phyloP scores from a whole-genome alignment of 2,797 vertebrate genomes.

The Manis javanica region DNA sequence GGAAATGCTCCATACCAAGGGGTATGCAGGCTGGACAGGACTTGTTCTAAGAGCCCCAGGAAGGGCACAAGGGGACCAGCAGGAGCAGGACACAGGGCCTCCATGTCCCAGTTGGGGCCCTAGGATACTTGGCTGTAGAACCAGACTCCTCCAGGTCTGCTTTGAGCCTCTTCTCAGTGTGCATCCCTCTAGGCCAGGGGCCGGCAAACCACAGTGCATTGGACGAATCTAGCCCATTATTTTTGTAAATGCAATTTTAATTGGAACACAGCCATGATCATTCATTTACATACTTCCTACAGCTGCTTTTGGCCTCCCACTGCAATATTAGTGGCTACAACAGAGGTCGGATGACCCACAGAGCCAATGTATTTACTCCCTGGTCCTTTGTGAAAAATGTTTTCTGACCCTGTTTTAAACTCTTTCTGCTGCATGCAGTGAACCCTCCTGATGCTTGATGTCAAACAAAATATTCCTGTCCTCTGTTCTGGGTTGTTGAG shows the following conservation, averaged over 20 bases:
- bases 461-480: not conserved
- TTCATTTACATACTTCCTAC: not conserved
- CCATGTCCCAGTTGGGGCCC: not conserved
- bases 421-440: not conserved
- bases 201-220: not conserved
- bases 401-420: not conserved
- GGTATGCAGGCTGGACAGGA: fast-evolving
- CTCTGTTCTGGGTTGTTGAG: not conserved
- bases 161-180: fast-evolving
- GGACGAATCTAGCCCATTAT: not conserved
- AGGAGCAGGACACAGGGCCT: too few relatives aligned
- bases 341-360: not conserved
- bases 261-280: not conserved
- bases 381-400: not conserved
- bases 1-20: not conserved
- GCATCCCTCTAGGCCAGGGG: not conserved
- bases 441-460: not conserved
- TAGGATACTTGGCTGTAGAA: not conserved
- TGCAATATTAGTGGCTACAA: not conserved
- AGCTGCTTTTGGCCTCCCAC: not conserved
- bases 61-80: not conserved
- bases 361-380: not conserved
- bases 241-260: not conserved
- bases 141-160: not conserved
- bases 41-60: not conserved